phyloP scores from a whole-genome alignment of 2,113 vertebrate genomes.

The Motacilla tschutschensis region DNA sequence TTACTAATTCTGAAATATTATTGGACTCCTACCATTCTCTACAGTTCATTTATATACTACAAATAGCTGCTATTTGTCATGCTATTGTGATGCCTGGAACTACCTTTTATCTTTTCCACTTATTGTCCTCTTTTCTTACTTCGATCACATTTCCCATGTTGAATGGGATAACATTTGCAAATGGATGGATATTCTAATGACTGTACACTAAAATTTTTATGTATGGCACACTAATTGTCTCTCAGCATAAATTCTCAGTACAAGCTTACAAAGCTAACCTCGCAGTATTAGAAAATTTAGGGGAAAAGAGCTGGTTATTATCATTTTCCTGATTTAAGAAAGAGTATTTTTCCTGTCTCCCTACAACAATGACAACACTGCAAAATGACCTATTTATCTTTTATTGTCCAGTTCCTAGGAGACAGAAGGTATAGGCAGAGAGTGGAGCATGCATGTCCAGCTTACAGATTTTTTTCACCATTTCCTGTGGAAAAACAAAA shows the following conservation, averaged over 20 bases:
- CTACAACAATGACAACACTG: neutral
- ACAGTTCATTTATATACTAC: neutral
- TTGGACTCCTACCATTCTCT: neutral
- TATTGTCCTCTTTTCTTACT: neutral
- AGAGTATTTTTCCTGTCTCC: neutral
- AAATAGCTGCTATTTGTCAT: neutral
- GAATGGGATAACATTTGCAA: neutral
- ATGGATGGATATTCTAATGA: neutral
- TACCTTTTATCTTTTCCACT: neutral
- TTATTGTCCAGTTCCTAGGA: neutral
- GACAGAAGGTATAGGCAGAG: neutral
- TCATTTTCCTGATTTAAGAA: neutral
- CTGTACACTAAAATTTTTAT: neutral
- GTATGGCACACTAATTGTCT: slow-evolving; percentile 23
- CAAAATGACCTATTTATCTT: slow-evolving; percentile 5
- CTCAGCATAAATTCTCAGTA: slow-evolving; percentile 21
- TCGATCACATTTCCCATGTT: neutral
- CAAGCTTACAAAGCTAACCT: neutral
- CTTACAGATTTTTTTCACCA: neutral
- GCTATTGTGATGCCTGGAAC: neutral
- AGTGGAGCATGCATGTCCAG: neutral
- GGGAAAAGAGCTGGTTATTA: neutral
- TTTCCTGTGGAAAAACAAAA: neutral
- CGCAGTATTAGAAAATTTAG: neutral
- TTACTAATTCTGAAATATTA: neutral